A percentile compares a stretch with the other conserved stretches of the same genome.
Conservation (phyloP, 1,140 invertebrate genomes). For the Cherax quadricarinatus region DNA sequence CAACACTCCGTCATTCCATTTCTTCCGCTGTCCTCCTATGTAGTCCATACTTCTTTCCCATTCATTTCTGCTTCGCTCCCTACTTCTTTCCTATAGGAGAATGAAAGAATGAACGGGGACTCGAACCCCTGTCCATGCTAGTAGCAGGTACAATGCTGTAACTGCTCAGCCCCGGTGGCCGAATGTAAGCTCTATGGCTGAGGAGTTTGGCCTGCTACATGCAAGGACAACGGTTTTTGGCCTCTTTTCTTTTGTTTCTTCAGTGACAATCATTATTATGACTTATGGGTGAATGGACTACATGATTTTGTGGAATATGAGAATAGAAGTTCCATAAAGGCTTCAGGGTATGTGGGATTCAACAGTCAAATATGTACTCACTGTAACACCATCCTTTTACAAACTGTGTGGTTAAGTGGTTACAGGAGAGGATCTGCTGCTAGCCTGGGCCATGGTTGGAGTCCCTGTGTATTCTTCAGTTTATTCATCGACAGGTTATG, state of each 20-base stretch:
- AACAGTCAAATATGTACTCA: no score
- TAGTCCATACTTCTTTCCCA: background rate
- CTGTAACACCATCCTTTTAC: no score
- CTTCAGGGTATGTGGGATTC: no score
- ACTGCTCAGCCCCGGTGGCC: background rate
- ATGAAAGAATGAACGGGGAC: no score
- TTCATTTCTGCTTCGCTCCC: background rate
- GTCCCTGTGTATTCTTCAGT: background rate
- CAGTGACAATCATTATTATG: background rate
- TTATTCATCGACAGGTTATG: background rate
- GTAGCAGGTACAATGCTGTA: no score
- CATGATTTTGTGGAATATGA: no score
- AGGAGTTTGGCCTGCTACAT: background rate
- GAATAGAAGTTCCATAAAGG: no score
- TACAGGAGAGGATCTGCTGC: no score
- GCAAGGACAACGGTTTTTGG: background rate
- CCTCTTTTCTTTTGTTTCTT: background rate
- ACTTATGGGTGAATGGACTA: no score
- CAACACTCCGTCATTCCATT: background rate
- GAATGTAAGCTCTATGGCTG: background rate
- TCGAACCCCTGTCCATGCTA: no score
- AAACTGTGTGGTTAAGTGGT: no score
- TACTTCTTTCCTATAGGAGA: background rate
- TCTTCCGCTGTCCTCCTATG: background rate
- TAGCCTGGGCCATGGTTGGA: no score